These are phyloP conservation scores for Dicentrarchus labrax DNA, from an alignment of 2,113 vertebrate genomes.

Conservation along the genomic window DNA sequence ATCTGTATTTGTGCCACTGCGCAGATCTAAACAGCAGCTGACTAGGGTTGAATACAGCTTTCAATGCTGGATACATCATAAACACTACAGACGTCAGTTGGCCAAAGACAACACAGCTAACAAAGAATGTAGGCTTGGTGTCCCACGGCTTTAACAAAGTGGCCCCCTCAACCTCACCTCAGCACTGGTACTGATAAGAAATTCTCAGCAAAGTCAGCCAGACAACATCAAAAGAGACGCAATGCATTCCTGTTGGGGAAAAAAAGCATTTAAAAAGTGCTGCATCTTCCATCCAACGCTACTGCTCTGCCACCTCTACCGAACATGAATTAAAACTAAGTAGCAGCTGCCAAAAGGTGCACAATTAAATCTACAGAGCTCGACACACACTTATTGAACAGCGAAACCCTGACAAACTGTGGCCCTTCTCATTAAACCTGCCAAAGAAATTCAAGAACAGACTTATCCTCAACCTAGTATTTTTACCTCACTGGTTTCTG, in stretches of 20 bases:
- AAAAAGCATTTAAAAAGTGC: neutral
- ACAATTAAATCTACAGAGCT: neutral
- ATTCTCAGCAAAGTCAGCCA: neutral
- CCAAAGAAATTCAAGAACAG: neutral
- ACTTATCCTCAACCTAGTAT: neutral
- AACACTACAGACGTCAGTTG: neutral
- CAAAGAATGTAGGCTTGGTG: neutral
- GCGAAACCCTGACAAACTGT: neutral
- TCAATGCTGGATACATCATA: neutral
- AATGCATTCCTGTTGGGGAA: no score
- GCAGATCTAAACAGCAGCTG: neutral
- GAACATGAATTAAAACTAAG: neutral
- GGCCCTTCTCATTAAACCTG: neutral
- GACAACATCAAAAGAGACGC: neutral
- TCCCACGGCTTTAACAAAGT: neutral
- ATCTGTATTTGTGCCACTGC: neutral
- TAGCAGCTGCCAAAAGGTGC: neutral
- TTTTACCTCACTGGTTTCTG: constrained; percentile 11
- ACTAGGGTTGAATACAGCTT: no score
- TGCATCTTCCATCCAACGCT: neutral
- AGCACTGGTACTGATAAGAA: neutral
- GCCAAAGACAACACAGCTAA: neutral
- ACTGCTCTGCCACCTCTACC: neutral
- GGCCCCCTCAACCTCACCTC: neutral
- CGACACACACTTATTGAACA: neutral